These are phyloP conservation scores for Columba livia DNA, from an alignment of 2,113 vertebrate genomes.

Conservation along the genomic window DNA sequence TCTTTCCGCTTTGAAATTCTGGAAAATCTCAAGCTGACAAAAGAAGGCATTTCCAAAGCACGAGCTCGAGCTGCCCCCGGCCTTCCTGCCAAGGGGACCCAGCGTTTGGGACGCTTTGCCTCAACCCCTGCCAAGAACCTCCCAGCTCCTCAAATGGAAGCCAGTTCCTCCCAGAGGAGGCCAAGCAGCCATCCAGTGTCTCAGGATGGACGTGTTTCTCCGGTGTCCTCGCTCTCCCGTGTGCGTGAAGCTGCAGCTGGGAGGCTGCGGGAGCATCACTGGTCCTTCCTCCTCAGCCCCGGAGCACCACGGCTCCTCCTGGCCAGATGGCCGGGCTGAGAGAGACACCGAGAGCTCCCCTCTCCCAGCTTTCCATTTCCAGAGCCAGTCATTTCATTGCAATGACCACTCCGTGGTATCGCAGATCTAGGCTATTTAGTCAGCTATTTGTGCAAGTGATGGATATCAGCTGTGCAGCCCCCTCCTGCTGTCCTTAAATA, in stretches of 20 bases:
- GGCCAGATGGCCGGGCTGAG: not conserved
- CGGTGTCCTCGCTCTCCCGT: not conserved
- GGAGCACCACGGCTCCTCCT: not conserved
- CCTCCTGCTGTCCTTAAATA: not conserved
- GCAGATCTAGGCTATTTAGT: not conserved
- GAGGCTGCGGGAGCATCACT: not conserved
- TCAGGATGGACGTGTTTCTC: not conserved
- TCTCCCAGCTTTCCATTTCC: not conserved
- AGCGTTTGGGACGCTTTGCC: not conserved
- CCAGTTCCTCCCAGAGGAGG: conserved; percentile 41
- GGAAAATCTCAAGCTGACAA: conserved; percentile 76
- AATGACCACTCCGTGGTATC: not conserved
- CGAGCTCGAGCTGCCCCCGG: not conserved
- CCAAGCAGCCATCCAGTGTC: not conserved
- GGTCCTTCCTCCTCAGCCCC: not conserved
- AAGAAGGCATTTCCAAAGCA: conserved; percentile 53
- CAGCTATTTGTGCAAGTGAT: not conserved
- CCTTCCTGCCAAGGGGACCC: not conserved
- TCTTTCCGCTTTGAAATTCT: conserved; percentile 74
- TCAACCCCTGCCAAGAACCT: not conserved
- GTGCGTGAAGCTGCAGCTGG: not conserved
- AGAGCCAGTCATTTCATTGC: not conserved
- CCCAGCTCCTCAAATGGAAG: conserved; percentile 49
- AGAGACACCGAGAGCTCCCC: not conserved
- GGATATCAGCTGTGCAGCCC: not conserved